phyloP scores from a whole-genome alignment of 2,888 invertebrate genomes.

The Catocala fraxini region DNA sequence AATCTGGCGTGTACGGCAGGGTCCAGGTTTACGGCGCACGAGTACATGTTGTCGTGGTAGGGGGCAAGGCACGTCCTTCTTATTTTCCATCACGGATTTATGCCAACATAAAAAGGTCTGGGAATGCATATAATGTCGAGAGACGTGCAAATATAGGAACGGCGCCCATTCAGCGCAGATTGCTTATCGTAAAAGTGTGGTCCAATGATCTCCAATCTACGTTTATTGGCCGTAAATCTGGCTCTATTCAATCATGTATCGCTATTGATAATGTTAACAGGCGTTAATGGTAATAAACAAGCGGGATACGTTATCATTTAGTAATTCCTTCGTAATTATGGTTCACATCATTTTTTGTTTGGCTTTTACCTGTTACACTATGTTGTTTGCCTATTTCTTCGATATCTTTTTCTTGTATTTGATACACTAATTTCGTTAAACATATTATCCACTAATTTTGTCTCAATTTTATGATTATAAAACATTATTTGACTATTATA shows the following conservation, averaged over 20 bases:
- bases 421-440: not conserved
- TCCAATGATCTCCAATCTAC: slow-evolving; percentile 83
- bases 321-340: slow-evolving; percentile 24
- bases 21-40: slow-evolving; percentile 56
- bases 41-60: slow-evolving; percentile 36
- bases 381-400: not conserved
- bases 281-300: slow-evolving; percentile 62
- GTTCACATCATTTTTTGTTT: slow-evolving; percentile 26
- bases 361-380: slow-evolving; percentile 20
- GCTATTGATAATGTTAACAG: slow-evolving; percentile 79
- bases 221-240: slow-evolving; percentile 79
- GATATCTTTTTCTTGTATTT: too few relatives aligned
- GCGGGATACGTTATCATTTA: slow-evolving; percentile 22
- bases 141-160: slow-evolving; percentile 66
- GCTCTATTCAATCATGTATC: slow-evolving; percentile 77
- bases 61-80: slow-evolving; percentile 52
- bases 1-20: slow-evolving; percentile 30
- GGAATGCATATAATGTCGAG: slow-evolving; percentile 79
- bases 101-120: slow-evolving; percentile 77
- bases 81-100: slow-evolving; percentile 79
- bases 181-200: slow-evolving; percentile 83
- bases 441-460: too few relatives aligned
- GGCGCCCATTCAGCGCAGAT: slow-evolving; percentile 72
- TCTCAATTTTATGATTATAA: too few relatives aligned
- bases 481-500: too few relatives aligned